A percentile compares a stretch with the other conserved stretches of the same genome.
Conservation (phyloP, 1,140 invertebrate species). For the Euschistus heros region DNA sequence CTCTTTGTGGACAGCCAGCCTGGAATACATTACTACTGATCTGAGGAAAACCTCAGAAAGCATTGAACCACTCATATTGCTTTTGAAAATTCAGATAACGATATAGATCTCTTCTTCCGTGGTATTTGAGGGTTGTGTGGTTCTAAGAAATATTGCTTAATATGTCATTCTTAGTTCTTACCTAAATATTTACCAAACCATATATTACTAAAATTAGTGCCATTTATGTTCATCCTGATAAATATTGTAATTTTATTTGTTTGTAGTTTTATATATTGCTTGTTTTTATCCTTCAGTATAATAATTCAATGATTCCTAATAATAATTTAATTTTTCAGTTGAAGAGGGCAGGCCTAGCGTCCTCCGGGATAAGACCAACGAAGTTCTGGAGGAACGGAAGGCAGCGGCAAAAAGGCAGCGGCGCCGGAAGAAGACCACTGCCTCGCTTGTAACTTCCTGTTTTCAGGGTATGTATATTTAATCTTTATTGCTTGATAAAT, state of each 20-base stretch:
- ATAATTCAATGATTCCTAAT: background rate
- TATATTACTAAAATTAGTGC: background rate
- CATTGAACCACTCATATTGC: too few relatives aligned
- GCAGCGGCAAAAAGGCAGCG: constrained; percentile 76
- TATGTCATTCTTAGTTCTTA: too few relatives aligned
- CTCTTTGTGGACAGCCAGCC: too few relatives aligned
- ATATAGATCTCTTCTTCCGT: too few relatives aligned
- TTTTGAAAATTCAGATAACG: background rate
- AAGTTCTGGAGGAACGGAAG: constrained; percentile 45
- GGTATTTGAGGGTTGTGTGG: too few relatives aligned
- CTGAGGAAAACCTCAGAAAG: too few relatives aligned
- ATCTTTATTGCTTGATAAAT: too few relatives aligned
- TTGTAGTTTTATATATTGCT: constrained; percentile 5
- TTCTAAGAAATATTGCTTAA: too few relatives aligned
- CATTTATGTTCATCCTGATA: constrained; percentile 3
- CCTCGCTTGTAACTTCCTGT: constrained; percentile 73
- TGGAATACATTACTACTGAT: too few relatives aligned
- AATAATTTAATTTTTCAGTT: constrained; percentile 13
- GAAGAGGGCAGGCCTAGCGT: constrained; percentile 30
- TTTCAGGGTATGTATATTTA: constrained; percentile 58
- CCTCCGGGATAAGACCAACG: constrained; percentile 40
- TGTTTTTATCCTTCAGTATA: background rate
- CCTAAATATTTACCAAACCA: background rate
- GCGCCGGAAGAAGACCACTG: constrained; percentile 78
- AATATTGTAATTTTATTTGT: background rate